phyloP scores from a whole-genome alignment of 2,888 invertebrate genomes.

The Amphimallon solstitiale region DNA sequence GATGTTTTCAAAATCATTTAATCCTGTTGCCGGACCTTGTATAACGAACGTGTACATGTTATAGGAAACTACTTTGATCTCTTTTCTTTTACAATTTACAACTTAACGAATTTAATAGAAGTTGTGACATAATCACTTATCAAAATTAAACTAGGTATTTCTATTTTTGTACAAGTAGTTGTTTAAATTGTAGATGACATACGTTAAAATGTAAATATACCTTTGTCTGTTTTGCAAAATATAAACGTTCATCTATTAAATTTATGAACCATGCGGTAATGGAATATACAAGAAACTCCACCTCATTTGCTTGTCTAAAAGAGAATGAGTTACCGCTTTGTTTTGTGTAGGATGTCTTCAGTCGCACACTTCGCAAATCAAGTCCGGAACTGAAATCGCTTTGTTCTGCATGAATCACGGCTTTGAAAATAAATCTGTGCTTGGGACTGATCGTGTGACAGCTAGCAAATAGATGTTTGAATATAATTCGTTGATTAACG shows the following conservation, averaged over 20 bases:
- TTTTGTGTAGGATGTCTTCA: neutral
- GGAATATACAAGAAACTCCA: neutral
- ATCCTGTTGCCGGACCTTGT: too few species aligned
- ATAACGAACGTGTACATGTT: neutral
- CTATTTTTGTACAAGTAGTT: too few species aligned
- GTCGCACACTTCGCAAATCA: neutral
- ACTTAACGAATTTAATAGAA: too few species aligned
- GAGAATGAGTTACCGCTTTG: neutral
- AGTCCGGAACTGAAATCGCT: constrained; percentile 15
- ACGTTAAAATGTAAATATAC: neutral
- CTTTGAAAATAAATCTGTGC: constrained; percentile 15
- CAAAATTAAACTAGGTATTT: too few species aligned
- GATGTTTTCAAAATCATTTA: neutral
- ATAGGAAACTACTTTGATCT: neutral
- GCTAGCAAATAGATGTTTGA: neutral
- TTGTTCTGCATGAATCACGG: constrained; percentile 14
- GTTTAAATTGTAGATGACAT: neutral
- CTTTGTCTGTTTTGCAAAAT: too few species aligned
- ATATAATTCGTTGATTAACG: constrained; percentile 6
- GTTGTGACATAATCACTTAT: too few species aligned
- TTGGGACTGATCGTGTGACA: neutral
- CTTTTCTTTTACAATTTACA: neutral
- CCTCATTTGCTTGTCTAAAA: neutral
- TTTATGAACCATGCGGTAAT: too few species aligned
- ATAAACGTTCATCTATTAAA: too few species aligned